Evolutionary conservation across 2,797 vertebrate species (phyloP).

Genomic region (Thunnus albacares): DNA sequence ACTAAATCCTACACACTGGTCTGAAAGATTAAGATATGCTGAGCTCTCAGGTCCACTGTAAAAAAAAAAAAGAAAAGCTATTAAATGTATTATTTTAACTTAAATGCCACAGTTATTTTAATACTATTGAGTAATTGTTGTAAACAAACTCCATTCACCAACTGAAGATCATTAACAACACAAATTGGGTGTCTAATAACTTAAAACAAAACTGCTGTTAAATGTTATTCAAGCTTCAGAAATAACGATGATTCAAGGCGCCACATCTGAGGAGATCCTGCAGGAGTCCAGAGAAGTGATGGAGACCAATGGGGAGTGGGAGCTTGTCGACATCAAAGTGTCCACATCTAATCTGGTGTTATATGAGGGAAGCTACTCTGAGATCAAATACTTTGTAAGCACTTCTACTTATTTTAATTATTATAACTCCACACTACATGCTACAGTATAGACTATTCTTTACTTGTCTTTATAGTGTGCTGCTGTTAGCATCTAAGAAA

Average conservation of each 20-base stretch:
- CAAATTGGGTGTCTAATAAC: too few species aligned
- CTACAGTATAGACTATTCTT: neutral
- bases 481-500: too few species aligned
- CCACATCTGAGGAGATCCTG: conserved; percentile 53
- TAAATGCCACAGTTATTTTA: too few species aligned
- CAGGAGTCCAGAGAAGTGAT: conserved; percentile 60
- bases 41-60: too few species aligned
- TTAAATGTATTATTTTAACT: too few species aligned
- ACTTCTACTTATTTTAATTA: neutral
- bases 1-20: too few species aligned
- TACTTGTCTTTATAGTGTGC: too few species aligned
- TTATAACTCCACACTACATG: neutral
- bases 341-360: neutral
- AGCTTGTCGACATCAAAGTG: conserved; percentile 64
- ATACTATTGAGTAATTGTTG: too few species aligned
- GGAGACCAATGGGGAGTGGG: conserved; percentile 81
- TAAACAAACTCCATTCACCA: too few species aligned
- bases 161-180: too few species aligned
- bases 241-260: conserved; percentile 52
- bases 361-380: conserved; percentile 36
- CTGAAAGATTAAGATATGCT: too few species aligned
- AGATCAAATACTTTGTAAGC: conserved; percentile 67
- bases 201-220: neutral
- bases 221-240: conserved; percentile 55
- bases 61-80: too few species aligned